Percentiles rank a stretch among this genome's conserved stretches.
phyloP scores from a whole-genome alignment of 2,797 vertebrate genomes.

The Lophotriccus pileatus region DNA sequence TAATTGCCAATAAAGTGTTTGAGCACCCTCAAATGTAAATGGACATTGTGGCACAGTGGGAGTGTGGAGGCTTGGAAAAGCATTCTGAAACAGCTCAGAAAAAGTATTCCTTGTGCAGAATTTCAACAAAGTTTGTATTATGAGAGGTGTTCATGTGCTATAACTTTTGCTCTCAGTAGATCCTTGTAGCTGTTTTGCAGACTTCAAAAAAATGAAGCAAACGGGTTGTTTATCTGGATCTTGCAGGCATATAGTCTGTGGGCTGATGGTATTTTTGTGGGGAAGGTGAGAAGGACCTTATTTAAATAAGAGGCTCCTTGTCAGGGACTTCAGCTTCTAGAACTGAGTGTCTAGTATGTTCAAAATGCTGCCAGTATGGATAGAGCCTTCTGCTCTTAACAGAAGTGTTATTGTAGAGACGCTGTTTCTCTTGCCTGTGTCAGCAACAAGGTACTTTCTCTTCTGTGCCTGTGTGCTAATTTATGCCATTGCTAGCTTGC shows the following conservation, averaged over 20 bases:
- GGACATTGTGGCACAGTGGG: neutral
- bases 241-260: neutral
- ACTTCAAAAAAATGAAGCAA: neutral
- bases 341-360: neutral
- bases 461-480: neutral
- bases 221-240: neutral
- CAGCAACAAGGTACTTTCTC: conserved; percentile 6
- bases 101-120: neutral
- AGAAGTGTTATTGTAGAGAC: conserved; percentile 4
- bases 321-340: neutral
- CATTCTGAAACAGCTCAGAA: neutral
- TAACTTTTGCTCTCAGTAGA: neutral
- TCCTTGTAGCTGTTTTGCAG: neutral
- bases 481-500: neutral
- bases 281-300: conserved; percentile 18
- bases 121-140: neutral
- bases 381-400: conserved; percentile 28
- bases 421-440: conserved; percentile 15
- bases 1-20: neutral
- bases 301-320: neutral
- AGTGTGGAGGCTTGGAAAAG: neutral
- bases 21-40: neutral
- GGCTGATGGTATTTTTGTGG: neutral
- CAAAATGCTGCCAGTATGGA: neutral
- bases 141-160: neutral